Evolutionary conservation across 2,797 vertebrate species (phyloP), one percentile per base, ranked within the genome.

Genomic region (Anabas testudineus): DNA sequence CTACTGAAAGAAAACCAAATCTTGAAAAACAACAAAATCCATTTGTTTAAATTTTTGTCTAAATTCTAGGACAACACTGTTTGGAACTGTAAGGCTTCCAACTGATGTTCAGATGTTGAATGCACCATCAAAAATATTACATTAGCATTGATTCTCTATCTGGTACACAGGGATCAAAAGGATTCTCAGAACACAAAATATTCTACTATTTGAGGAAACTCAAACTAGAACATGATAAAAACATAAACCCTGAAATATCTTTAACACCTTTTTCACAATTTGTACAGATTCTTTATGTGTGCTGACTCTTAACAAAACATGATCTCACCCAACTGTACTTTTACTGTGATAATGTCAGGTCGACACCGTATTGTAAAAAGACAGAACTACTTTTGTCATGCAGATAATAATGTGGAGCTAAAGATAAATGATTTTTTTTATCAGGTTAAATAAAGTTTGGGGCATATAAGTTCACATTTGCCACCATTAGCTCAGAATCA

Each of bases 401-500:
- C 43, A n/a, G 26, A 56, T 58, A 71, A 57, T 42, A 26, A 34
- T 26, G n/a, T 18, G 12, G 15, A 70, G 47, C 67, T 83, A 69
- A 58, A 58, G 60, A 61, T 45, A 46, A 62, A 68, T 87, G 46
- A 47, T 78, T 82, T 57, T 80, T 41, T 78, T 74, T 65, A 76
- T 73, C 39, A 52, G 53, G 43, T 60, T 68, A 42, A 74, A 64
- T 63, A 52, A 61, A 58, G 30, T 78, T 75, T 55, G 36, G 18
- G 60, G 60, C 42, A 60, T 47, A 1, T 47, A 49, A 60, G 48
- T 80, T 89, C 58, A 47, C 36, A 62, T 61, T 63, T 67, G 51
- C 47, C 49, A 39, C 54, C n/a, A 19, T 1, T 8, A 28, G 45
- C 62, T 74, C 19, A 30, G 32, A 46, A 56, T 49, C 57, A 54